phyloP scores from a whole-genome alignment of 2,888 invertebrate species.

The Camponotus fellah region DNA sequence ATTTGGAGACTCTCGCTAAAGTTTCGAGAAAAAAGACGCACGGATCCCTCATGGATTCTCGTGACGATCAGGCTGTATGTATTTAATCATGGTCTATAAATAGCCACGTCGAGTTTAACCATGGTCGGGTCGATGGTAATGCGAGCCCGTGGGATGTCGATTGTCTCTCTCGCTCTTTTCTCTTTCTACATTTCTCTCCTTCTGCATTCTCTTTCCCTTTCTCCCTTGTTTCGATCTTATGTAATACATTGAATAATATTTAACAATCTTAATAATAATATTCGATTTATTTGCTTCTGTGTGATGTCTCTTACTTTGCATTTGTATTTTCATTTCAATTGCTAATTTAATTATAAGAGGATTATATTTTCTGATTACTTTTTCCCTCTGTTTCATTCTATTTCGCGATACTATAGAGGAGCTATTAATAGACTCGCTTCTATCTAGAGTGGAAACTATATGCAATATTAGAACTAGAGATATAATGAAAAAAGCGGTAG shows the following conservation, averaged over 20 bases:
- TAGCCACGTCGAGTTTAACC: slow-evolving; percentile 79
- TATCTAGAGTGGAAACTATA: slow-evolving; percentile 23
- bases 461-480: neutral
- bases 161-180: slow-evolving; percentile 40
- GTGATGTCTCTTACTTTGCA: neutral
- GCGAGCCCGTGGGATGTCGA: slow-evolving; percentile 81
- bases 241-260: slow-evolving; percentile 18
- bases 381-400: neutral
- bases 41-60: slow-evolving; percentile 66
- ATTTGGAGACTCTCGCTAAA: slow-evolving; percentile 41
- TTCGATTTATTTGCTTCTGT: slow-evolving; percentile 2
- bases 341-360: neutral
- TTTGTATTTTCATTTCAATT: neutral
- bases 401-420: neutral
- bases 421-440: slow-evolving; percentile 21
- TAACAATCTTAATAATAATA: neutral
- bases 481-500: neutral
- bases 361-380: neutral
- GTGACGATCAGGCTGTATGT: slow-evolving; percentile 77
- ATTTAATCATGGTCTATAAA: slow-evolving; percentile 84
- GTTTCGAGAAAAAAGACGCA: slow-evolving; percentile 44
- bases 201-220: slow-evolving; percentile 30
- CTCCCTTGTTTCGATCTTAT: neutral
- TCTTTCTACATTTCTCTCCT: neutral
- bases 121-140: slow-evolving; percentile 78